Base-by-base conservation (phyloP, 37 sponge, comb jelly and placozoan species). In the Axinella damicornis region DNA sequence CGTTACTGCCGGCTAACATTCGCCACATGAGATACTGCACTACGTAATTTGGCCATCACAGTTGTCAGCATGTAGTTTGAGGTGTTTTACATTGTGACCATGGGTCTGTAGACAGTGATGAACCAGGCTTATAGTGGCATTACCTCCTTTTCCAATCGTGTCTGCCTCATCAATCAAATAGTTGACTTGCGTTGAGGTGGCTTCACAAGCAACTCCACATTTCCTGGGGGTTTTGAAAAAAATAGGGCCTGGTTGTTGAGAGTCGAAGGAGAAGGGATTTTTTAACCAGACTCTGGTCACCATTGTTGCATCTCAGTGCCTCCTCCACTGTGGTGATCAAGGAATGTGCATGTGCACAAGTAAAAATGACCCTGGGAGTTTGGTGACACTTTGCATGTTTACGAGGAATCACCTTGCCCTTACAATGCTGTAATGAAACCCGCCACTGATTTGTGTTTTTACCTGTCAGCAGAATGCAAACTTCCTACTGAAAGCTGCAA, bases 181-280 rank as follows among this genome's bases (percentile, higher is more conserved):
- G 33, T 74, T 75, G 16, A 76, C 77, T 71, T 74, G 77, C 1
- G 15, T 13, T 18, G 65, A 38, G 1, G 22, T 20, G 20, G 77
- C 36, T 32, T 73, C 73, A 22, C 69, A 67, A 2, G 55, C 33
- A 27, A 72, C 70, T 31, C 57, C 73, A 58, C 76, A 75, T 34
- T 84, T 74, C 21, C 85, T 65, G 35, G 85, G 40, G 13, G 85
- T 55, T 54, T 37, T 31, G 53, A 74, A 76, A 35, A 53, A 84
- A 6, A 56, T 59, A 55, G 85, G 85, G 27, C 85, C 85, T 32
- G 85, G 67, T 46, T 84, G 85, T 40, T 67, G 85, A 35, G 85
- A 70, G 59, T 75, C 53, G 39, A 2, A 59, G 5, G 73, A 77
- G 38, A n/a, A n/a, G n/a, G n/a, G n/a, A n/a, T n/a, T n/a, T n/a